These are phyloP conservation scores for Drosophila meridiana DNA, from an alignment of 2,888 invertebrate genomes.

Conservation along the genomic window DNA sequence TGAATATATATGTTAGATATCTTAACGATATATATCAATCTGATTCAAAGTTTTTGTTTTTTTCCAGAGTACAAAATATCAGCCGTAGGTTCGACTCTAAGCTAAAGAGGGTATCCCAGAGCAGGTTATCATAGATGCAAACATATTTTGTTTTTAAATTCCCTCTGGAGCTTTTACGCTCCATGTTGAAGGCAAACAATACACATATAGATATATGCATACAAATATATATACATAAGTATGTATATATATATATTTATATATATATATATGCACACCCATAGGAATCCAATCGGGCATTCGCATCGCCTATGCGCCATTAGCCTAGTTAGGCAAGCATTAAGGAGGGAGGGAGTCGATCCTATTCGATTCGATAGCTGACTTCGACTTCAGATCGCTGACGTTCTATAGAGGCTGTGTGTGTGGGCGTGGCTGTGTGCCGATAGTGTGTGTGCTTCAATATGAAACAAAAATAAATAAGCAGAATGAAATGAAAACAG, in stretches of 20 bases:
- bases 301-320: constrained; percentile 41
- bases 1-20: too few species aligned
- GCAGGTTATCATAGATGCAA: neutral
- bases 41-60: too few species aligned
- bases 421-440: constrained; percentile 7
- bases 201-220: neutral
- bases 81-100: too few species aligned
- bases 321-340: constrained; percentile 53
- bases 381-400: constrained; percentile 42
- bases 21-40: neutral
- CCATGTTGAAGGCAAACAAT: constrained; percentile 3
- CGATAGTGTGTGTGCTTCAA: constrained; percentile 49
- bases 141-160: neutral
- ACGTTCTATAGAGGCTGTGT: constrained; percentile 6
- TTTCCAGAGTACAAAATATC: too few species aligned
- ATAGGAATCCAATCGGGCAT: constrained; percentile 28
- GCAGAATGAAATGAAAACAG: constrained; percentile 40
- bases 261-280: neutral
- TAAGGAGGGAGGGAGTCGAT: constrained; percentile 12
- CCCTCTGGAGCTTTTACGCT: constrained; percentile 15
- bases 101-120: neutral
- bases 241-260: neutral
- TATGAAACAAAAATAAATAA: constrained; percentile 53
- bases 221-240: too few species aligned
- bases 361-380: constrained; percentile 29